A percentile compares a stretch with the other conserved stretches of the same genome.
These are phyloP conservation scores for Morone chrysops DNA, from an alignment of 2,113 vertebrate genomes.

Conservation along the genomic window DNA sequence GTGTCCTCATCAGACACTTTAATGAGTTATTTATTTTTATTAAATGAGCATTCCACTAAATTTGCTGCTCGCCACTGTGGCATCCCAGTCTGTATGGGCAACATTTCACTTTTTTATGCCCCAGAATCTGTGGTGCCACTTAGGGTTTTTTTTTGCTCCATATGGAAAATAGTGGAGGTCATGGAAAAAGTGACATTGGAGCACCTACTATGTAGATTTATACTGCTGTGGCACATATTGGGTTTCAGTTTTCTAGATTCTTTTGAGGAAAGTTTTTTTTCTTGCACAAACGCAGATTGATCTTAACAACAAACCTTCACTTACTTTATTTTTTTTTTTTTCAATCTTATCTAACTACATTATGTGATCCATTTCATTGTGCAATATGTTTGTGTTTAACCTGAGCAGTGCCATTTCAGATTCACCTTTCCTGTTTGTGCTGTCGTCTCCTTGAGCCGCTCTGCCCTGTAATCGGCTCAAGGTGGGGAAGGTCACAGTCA, in stretches of 20 bases:
- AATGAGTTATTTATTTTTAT: constrained; percentile 30
- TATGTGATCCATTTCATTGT: background rate
- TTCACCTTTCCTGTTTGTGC: constrained; percentile 35
- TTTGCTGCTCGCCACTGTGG: constrained; percentile 7
- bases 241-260: background rate
- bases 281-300: background rate
- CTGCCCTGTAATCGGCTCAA: constrained; percentile 63
- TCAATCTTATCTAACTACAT: background rate
- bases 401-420: background rate
- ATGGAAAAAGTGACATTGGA: constrained; percentile 37
- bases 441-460: constrained; percentile 15
- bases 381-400: background rate
- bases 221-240: background rate
- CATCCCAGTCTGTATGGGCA: background rate
- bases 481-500: constrained; percentile 62
- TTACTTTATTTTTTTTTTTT: background rate
- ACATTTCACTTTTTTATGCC: constrained; percentile 21
- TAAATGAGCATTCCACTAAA: constrained; percentile 34
- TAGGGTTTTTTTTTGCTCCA: constrained; percentile 16
- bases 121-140: constrained; percentile 2
- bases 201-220: constrained; percentile 27
- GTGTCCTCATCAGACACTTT: constrained; percentile 48
- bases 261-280: background rate
- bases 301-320: background rate
- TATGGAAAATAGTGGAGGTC: constrained; percentile 15